Base-by-base conservation (phyloP, 2,797 vertebrate species). In the Tapirus indicus region DNA sequence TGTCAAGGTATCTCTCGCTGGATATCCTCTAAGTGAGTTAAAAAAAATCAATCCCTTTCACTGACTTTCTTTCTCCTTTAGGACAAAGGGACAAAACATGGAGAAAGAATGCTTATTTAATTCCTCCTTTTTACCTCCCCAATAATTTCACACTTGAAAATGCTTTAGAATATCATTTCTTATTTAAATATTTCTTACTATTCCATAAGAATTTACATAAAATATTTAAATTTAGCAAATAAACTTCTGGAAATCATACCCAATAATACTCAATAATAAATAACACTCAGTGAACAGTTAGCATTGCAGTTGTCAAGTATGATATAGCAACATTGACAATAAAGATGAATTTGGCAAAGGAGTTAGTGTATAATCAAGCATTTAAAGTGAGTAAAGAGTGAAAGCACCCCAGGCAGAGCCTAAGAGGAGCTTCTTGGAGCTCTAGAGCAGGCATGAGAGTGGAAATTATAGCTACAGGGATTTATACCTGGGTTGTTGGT, bases 261-360 rank as follows among this genome's bases (percentile, higher is more conserved):
- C 49, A n/a, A 0, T 6, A 29, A 13, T 68, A 60, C 38, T 54
- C 95, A 97, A 95, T 98, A 93, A 94, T 98, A 98, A 98, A 97
- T 98, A 98, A 97, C 98, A 97, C 91, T 97, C 97, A 88, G 90
- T 91, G 89, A 98, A 98, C 96, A 98, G 97, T 98, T 98, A 98
- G 97, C 96, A 98, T 97, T 97, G 93, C 96, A 97, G 98, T 97
- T 96, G 85, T 98, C 98, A 98, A 98, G 97, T 89, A 90, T 97
- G 97, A 95, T 97, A 97, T 44, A 41, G 84, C 95, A 97, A 97
- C 93, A 97, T 95, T 97, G 98, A 98, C 96, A 98, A 98, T 97
- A 98, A 97, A 96, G 95, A 98, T 97, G 97, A 97, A 98, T 96
- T 97, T 98, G 97, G 97, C 93, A 98, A 98, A 98, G 97, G 98